Evolutionary conservation across 2,888 invertebrate genomes (phyloP).

Genomic region (Eilema griseolum): DNA sequence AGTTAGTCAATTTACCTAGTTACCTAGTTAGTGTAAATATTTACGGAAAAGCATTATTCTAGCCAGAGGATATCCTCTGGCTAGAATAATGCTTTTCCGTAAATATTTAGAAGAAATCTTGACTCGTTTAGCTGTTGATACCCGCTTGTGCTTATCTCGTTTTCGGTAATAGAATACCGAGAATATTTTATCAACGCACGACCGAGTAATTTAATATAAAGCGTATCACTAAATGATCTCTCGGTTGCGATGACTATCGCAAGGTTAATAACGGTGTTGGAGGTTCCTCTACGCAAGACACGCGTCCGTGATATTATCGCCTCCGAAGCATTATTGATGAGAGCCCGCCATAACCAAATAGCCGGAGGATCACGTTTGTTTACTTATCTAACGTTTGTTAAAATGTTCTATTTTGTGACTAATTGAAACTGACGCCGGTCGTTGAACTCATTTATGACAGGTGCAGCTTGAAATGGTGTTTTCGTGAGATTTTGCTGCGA

Average conservation of each 20-base stretch:
- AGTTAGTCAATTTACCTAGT: no score
- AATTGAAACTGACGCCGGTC: constrained; percentile 75
- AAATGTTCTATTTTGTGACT: constrained; percentile 72
- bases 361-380: constrained; percentile 83
- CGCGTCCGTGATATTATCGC: constrained; percentile 84
- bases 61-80: constrained; percentile 47
- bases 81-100: constrained; percentile 38
- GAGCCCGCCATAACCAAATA: constrained; percentile 82
- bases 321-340: constrained; percentile 84
- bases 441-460: constrained; percentile 81
- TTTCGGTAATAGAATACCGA: constrained; percentile 86
- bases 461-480: constrained; percentile 81
- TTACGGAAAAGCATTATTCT: constrained; percentile 35
- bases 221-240: constrained; percentile 87
- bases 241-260: constrained; percentile 81
- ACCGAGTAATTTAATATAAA: constrained; percentile 87
- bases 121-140: constrained; percentile 60
- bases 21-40: no score
- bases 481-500: constrained; percentile 84
- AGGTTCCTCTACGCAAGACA: constrained; percentile 80
- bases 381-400: constrained; percentile 79
- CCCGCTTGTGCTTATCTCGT: constrained; percentile 80
- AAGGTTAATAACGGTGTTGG: constrained; percentile 85
- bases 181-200: constrained; percentile 86
- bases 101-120: constrained; percentile 51